Evolutionary conservation across 2,888 invertebrate species (phyloP), one percentile per base, ranked within the genome.

Genomic region (Therioaphis trifolii): DNA sequence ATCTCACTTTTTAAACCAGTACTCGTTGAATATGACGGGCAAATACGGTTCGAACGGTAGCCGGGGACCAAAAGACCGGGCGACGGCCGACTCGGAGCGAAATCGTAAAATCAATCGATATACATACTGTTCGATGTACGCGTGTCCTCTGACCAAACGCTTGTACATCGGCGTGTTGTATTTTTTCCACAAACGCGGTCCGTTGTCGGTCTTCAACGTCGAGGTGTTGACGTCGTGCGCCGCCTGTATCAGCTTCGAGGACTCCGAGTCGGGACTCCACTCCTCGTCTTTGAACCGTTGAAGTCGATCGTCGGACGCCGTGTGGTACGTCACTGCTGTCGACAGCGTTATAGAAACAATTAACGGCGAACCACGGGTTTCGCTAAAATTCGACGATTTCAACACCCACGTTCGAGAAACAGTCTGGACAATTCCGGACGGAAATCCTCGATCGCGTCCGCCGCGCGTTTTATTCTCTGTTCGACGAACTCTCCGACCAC

Each of bases 151-250:
- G 14, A 90, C 91, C 27, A 96, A 89, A 88, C 91, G 92, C 77
- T 89, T 92, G 87, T 94, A 96, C 21, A 92, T 88, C 0, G 94
- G 93, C 0, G 96, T 96, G 85, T 92, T 91, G 85, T 94, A 92
- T 85, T 90, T 90, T 84, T 90, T 91, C 95, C 96, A 96, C 4
- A 94, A 87, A 85, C 92, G 91, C 0, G 90, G 89, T 0, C 93
- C 93, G 88, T 93, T 93, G 87, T 95, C 94, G 2, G 93, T 91
- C 87, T 91, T 91, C 87, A 93, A 89, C 69, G 93, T 92, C 58
- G 91, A 92, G 86, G 92, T 91, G 87, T 96, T 96, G 5, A 94
- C 93, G 1, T 90, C 90, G 85, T 93, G 92, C 0, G 96, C 94
- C 0, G 95, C 92, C 43, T 91, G 88, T 86, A 96, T 94, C 3